Percentiles rank a stretch among this genome's conserved stretches.
Conservation (phyloP, 2,797 vertebrate genomes). For the Morus bassanus region DNA sequence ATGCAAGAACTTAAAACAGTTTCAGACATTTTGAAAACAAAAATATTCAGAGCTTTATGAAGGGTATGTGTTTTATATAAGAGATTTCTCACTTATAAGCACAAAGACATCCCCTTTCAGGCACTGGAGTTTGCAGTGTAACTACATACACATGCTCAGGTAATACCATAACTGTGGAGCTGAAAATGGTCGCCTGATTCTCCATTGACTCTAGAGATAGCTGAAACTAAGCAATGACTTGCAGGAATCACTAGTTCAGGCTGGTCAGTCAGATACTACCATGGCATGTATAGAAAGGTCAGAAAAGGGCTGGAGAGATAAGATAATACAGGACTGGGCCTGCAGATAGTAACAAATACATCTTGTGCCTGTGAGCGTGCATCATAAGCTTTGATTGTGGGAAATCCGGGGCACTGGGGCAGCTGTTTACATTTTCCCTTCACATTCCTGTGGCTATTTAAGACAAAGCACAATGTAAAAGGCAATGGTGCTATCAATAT, state of each 20-base stretch:
- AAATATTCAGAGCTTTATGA: not conserved
- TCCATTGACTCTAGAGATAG: not conserved
- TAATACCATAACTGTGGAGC: not conserved
- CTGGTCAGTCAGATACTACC: not conserved
- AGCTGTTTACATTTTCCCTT: not conserved
- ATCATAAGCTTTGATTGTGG: not conserved
- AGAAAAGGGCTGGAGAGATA: not conserved
- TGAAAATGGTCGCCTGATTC: not conserved
- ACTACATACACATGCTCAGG: not conserved
- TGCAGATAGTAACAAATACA: not conserved
- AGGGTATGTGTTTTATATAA: not conserved
- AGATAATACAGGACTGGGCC: not conserved
- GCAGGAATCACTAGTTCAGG: not conserved
- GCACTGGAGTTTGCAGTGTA: not conserved
- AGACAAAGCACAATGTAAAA: not conserved
- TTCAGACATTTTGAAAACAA: not conserved
- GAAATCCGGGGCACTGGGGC: not conserved
- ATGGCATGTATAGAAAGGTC: not conserved
- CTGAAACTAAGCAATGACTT: not conserved
- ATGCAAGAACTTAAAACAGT: not conserved
- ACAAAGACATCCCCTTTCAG: not conserved
- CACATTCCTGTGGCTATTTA: not conserved
- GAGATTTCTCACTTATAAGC: not conserved
- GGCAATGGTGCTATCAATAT: rapidly evolving
- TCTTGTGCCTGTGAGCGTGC: not conserved